Evolutionary conservation across 2,797 vertebrate species (phyloP), one percentile per base, ranked within the genome.

Genomic region (Lemur catta): DNA sequence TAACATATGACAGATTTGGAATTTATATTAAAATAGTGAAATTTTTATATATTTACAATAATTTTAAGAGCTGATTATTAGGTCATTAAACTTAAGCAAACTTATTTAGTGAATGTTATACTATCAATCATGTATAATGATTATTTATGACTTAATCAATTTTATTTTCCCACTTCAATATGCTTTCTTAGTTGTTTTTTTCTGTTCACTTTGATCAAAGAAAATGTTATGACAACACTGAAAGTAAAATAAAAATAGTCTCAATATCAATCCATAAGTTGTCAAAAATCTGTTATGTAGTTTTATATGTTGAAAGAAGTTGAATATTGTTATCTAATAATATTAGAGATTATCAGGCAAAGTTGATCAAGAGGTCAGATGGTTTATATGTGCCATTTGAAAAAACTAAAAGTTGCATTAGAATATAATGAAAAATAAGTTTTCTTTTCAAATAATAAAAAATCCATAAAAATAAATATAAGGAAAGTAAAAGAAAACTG

Each of bases 61-160:
- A 85, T 38, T 97, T 94, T 92, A 96, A 78, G 89, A 93, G 0
- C 33, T 63, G 22, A 69, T 28, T 59, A 43, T 96, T 97, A 97
- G 94, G 79, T 52, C 67, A 97, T 8, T 96, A 90, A 96, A 84
- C 81, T 76, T 87, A 97, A 75, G 30, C 63, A 97, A 71, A 89
- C 26, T 97, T 11, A 2, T 97, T 96, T 97, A 95, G 95, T 26
- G 78, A 82, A 67, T 96, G 84, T 94, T 96, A 96, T 86, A 11
- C 57, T 93, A 92, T 96, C 84, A 97, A 86, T 65, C 71, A 95
- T 7, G 7, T 30, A 96, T 50, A 82, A 11, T 89, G 52, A 92
- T 89, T 94, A 41, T 87, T 94, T 96, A 91, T 89, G 41, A 81
- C 92, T 96, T 94, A 22, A 97, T 84, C 59, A 91, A 95, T 71